A percentile compares a stretch with the other conserved stretches of the same genome.
These are phyloP conservation scores for Euwallacea similis DNA, from an alignment of 1,140 invertebrate species.

Conservation along the genomic window DNA sequence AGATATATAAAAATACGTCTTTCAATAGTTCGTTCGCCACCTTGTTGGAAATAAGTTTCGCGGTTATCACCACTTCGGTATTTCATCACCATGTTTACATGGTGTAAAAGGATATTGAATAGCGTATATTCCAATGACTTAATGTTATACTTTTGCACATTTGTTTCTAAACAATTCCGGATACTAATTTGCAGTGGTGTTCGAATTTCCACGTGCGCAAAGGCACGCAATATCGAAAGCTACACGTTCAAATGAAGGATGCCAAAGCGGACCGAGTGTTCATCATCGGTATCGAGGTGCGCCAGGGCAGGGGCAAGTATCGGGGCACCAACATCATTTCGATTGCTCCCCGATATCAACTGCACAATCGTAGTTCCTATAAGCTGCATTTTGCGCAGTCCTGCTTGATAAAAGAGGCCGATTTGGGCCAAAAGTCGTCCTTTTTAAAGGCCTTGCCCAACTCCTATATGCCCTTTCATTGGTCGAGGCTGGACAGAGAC, in stretches of 20 bases:
- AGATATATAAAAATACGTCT: too few species aligned
- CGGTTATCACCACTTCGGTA: neutral
- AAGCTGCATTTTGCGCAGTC: conserved; percentile 87
- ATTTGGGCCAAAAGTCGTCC: conserved; percentile 28
- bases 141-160: too few species aligned
- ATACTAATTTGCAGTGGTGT: conserved; percentile 46
- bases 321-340: conserved; percentile 89
- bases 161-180: too few species aligned
- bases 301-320: conserved; percentile 84
- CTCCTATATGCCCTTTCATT: conserved; percentile 92
- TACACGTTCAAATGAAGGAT: conserved; percentile 66
- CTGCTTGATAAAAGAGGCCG: conserved; percentile 54
- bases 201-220: conserved; percentile 64
- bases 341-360: conserved; percentile 87
- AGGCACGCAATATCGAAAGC: conserved; percentile 64
- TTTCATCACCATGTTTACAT: too few species aligned
- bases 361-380: conserved; percentile 86
- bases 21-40: too few species aligned
- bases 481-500: conserved; percentile 87
- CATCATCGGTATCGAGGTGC: conserved; percentile 84
- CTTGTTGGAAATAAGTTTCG: too few species aligned
- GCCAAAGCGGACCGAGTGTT: conserved; percentile 71
- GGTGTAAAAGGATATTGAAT: too few species aligned
- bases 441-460: conserved; percentile 79
- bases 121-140: too few species aligned